phyloP scores from a whole-genome alignment of 2,797 vertebrate genomes.

The Acropternis orthonyx region DNA sequence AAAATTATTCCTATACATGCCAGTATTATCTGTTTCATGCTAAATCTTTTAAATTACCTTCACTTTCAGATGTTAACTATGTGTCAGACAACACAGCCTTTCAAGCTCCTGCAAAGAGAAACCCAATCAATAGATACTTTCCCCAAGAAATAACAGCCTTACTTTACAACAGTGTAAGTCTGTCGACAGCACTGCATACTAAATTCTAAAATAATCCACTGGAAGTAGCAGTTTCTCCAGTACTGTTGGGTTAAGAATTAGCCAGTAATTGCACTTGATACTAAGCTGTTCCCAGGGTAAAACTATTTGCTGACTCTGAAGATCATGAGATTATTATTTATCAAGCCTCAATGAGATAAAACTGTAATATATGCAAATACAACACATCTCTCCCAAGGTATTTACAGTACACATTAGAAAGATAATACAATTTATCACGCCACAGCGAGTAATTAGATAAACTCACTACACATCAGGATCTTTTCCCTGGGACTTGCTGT shows the following conservation, averaged over 20 bases:
- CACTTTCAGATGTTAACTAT: conserved; percentile 3
- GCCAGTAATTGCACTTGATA: neutral
- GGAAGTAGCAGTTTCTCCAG: neutral
- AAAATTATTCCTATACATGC: neutral
- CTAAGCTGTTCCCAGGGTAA: neutral
- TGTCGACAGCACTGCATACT: neutral
- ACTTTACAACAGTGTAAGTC: neutral
- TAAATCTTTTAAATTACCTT: conserved; percentile 1
- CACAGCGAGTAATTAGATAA: neutral
- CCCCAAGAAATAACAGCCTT: neutral
- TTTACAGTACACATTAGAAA: neutral
- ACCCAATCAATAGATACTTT: neutral
- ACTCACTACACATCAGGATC: neutral
- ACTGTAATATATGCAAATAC: neutral
- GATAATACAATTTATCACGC: neutral
- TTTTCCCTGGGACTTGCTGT: neutral
- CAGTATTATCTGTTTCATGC: neutral
- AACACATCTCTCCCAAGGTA: neutral
- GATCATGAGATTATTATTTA: conserved; percentile 27
- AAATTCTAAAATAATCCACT: conserved; percentile 9
- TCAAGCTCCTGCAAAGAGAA: neutral
- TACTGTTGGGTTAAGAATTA: neutral
- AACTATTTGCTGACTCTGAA: neutral
- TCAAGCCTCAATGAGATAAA: conserved; percentile 12
- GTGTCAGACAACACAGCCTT: neutral